Evolutionary conservation across 2,113 vertebrate species (phyloP).

Genomic region (Suncus etruscus): DNA sequence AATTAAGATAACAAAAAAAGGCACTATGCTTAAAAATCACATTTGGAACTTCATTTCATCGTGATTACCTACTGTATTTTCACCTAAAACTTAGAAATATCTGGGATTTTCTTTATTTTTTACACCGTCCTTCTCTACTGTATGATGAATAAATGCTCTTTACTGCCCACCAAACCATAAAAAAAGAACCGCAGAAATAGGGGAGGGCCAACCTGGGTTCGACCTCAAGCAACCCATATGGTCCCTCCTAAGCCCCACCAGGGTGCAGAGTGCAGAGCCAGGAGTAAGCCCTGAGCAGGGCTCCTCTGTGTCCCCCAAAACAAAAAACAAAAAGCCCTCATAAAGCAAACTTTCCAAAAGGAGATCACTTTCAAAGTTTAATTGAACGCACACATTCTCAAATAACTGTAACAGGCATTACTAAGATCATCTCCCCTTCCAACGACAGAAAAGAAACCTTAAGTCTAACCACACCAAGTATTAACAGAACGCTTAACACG

Average conservation of each 20-base stretch:
- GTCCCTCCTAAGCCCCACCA: too few species aligned
- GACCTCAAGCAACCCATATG: too few species aligned
- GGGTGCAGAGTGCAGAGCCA: too few species aligned
- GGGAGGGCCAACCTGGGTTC: too few species aligned
- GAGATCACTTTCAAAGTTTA: conserved; percentile 51
- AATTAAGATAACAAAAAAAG: conserved; percentile 29
- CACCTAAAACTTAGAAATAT: conserved; percentile 18
- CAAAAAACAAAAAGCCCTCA: neutral
- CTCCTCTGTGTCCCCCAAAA: too few species aligned
- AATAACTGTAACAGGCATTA: conserved; percentile 46
- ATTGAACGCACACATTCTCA: conserved; percentile 46
- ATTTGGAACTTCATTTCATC: neutral
- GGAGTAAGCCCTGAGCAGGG: too few species aligned
- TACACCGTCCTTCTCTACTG: conserved; percentile 13
- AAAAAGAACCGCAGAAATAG: too few species aligned
- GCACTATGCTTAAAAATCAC: conserved; percentile 40
- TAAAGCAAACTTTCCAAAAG: conserved; percentile 57
- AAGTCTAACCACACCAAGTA: conserved; percentile 61
- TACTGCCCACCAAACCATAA: neutral
- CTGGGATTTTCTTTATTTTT: conserved; percentile 2
- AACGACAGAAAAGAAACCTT: neutral
- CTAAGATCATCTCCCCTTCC: neutral
- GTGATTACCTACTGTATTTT: neutral
- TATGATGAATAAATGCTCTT: conserved; percentile 44
- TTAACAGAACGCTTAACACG: conserved; percentile 54